Conservation (phyloP, 2,888 invertebrate species). For the Phlogophora meticulosa region DNA sequence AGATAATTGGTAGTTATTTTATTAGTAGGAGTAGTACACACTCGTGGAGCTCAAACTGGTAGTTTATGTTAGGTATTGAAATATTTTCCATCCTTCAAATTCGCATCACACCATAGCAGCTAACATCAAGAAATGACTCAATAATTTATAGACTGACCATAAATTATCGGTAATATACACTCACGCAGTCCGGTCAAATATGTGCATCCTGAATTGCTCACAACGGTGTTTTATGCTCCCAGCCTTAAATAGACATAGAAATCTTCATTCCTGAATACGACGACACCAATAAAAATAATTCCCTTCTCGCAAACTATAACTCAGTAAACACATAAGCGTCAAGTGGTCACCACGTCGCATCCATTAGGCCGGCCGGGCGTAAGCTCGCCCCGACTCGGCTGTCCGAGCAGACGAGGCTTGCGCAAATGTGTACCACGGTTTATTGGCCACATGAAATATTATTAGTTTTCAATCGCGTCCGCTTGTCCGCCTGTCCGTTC, state of each 20-base stretch:
- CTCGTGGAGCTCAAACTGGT: constrained; percentile 4
- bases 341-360: constrained; percentile 56
- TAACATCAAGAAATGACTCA: constrained; percentile 39
- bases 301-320: constrained; percentile 46
- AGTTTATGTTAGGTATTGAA: constrained; percentile 3
- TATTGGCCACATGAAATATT: constrained; percentile 80
- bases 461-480: constrained; percentile 83
- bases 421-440: constrained; percentile 78
- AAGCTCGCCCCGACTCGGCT: constrained; percentile 35
- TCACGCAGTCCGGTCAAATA: constrained; percentile 63
- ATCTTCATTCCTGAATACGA: constrained; percentile 63
- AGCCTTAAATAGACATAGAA: constrained; percentile 64
- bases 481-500: constrained; percentile 78
- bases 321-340: constrained; percentile 56
- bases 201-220: constrained; percentile 60
- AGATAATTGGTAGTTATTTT: constrained; percentile 65
- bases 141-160: constrained; percentile 56
- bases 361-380: constrained; percentile 68
- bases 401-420: constrained; percentile 70
- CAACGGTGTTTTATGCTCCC: constrained; percentile 58
- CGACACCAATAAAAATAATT: constrained; percentile 61
- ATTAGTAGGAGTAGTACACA: constrained; percentile 56
- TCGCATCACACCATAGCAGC: constrained; percentile 21
- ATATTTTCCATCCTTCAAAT: constrained; percentile 10
- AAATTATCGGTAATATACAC: constrained; percentile 61